Conservation (phyloP, 1,140 invertebrate genomes). For the Apis laboriosa region DNA sequence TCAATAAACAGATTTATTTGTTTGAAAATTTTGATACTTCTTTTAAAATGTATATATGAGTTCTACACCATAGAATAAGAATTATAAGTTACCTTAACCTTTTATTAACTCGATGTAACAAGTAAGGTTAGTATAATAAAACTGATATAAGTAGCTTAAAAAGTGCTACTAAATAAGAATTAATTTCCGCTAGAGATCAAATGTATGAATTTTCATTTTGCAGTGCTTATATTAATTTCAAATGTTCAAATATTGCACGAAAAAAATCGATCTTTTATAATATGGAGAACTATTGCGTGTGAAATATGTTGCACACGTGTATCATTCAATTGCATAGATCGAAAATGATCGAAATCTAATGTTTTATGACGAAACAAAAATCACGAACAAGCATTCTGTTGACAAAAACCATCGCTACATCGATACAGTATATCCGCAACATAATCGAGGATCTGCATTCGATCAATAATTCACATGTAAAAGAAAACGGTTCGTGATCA, state of each 20-base stretch:
- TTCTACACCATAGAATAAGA: neutral
- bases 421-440: neutral
- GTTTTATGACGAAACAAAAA: neutral
- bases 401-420: neutral
- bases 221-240: neutral
- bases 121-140: constrained; percentile 13
- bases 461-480: neutral
- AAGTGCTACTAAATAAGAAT: neutral
- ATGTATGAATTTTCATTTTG: neutral
- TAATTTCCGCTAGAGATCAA: neutral
- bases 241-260: neutral
- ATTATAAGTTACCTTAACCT: neutral
- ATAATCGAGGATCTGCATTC: constrained; percentile 26
- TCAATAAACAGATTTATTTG: neutral
- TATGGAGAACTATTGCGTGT: neutral
- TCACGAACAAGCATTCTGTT: neutral
- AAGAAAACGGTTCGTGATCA: neutral
- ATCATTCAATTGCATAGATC: constrained; percentile 2
- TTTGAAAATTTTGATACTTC: neutral
- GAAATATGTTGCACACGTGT: neutral
- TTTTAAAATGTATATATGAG: neutral
- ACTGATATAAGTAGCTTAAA: neutral
- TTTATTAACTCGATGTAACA: neutral
- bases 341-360: neutral
- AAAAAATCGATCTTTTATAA: neutral